Conservation (phyloP, 2,888 invertebrate species). For the Pemphredon lugubris region DNA sequence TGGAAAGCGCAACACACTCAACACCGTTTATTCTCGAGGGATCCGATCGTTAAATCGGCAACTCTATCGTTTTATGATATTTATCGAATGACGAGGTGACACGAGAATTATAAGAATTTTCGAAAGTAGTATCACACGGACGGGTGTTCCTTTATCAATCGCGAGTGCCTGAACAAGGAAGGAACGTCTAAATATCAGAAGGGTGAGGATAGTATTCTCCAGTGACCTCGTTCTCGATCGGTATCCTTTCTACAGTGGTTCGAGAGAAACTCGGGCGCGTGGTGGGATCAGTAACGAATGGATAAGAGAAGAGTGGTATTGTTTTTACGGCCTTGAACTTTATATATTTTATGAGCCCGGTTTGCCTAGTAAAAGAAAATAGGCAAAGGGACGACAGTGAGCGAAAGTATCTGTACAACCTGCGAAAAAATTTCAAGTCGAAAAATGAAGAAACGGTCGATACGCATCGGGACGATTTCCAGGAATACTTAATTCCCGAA, state of each 20-base stretch:
- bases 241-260: conserved; percentile 48
- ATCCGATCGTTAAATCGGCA: no score
- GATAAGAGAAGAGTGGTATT: conserved; percentile 45
- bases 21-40: no score
- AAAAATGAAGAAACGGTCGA: neutral
- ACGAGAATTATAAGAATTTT: no score
- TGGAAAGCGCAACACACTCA: no score
- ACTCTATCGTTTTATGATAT: no score
- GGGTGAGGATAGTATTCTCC: conserved; percentile 46
- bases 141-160: neutral
- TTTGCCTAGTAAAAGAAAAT: neutral
- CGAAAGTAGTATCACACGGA: no score
- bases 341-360: conserved; percentile 19
- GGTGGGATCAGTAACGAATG: conserved; percentile 12
- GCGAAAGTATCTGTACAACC: conserved; percentile 11
- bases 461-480: no score
- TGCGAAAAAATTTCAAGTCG: neutral
- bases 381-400: conserved; percentile 27
- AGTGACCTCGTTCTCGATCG: conserved; percentile 61
- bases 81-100: no score
- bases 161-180: neutral
- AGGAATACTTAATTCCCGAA: conserved; percentile 30
- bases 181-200: conserved; percentile 10
- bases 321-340: conserved; percentile 62
- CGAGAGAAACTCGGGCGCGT: conserved; percentile 41